These are phyloP conservation scores for Hecatera dysodea DNA, from an alignment of 2,888 invertebrate genomes.

Conservation along the genomic window DNA sequence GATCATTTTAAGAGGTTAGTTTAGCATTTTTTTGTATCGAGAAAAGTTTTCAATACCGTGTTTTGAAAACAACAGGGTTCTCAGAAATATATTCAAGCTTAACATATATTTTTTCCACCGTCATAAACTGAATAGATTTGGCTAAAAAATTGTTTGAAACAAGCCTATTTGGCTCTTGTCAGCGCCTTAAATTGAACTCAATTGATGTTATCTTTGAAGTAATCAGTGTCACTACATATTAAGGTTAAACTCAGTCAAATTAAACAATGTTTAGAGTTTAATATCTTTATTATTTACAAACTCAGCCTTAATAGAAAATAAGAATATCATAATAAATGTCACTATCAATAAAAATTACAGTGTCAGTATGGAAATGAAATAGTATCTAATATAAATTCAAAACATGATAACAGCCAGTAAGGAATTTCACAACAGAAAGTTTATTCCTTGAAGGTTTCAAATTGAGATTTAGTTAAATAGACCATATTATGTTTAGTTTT, in stretches of 20 bases:
- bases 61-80: too few species aligned
- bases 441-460: slow-evolving; percentile 37
- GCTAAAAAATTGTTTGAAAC: too few species aligned
- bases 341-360: slow-evolving; percentile 45
- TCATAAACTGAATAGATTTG: too few species aligned
- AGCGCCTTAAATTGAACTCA: slow-evolving; percentile 54
- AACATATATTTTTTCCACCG: too few species aligned
- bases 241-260: slow-evolving; percentile 41
- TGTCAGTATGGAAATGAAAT: slow-evolving; percentile 54
- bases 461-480: slow-evolving; percentile 14
- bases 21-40: too few species aligned
- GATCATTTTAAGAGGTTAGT: too few species aligned
- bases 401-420: slow-evolving; percentile 60
- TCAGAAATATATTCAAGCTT: too few species aligned
- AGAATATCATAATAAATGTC: slow-evolving; percentile 51
- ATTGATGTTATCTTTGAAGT: slow-evolving; percentile 46
- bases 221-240: slow-evolving; percentile 21
- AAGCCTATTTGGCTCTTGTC: too few species aligned
- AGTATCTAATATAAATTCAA: slow-evolving; percentile 45
- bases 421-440: slow-evolving; percentile 37
- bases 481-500: slow-evolving; percentile 65
- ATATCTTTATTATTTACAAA: slow-evolving; percentile 58
- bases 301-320: slow-evolving; percentile 39
- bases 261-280: slow-evolving; percentile 42
- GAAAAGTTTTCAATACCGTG: too few species aligned